These are phyloP conservation scores for Danaus chrysippus DNA, from an alignment of 2,888 invertebrate species.

Conservation along the genomic window DNA sequence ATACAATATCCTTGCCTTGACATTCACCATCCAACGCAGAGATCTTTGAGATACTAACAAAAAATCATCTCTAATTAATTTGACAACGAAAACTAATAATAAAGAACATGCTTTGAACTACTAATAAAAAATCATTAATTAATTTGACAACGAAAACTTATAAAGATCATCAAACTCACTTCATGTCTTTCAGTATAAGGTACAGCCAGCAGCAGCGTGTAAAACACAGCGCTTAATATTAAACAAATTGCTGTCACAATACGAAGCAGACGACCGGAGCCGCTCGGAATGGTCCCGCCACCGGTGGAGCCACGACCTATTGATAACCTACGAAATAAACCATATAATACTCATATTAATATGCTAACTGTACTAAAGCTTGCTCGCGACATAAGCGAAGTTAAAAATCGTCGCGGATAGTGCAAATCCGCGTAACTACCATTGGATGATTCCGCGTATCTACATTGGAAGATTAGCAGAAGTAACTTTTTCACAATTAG, in stretches of 20 bases:
- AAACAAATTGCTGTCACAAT: slow-evolving; percentile 83
- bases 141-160: slow-evolving; percentile 4
- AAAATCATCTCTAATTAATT: background rate
- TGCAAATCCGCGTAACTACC: too few species aligned
- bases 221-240: slow-evolving; percentile 83
- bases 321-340: slow-evolving; percentile 51
- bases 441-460: too few species aligned
- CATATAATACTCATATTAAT: background rate
- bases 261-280: slow-evolving; percentile 82
- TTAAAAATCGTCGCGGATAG: too few species aligned
- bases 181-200: slow-evolving; percentile 82
- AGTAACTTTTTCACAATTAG: too few species aligned
- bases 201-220: slow-evolving; percentile 82
- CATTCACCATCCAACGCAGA: too few species aligned
- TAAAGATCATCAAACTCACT: slow-evolving; percentile 41
- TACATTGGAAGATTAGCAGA: too few species aligned
- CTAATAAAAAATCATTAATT: too few species aligned
- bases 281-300: slow-evolving; percentile 64
- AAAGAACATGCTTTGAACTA: too few species aligned
- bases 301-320: slow-evolving; percentile 74
- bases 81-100: slow-evolving; percentile 3
- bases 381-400: too few species aligned
- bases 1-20: too few species aligned
- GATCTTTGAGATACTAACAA: too few species aligned
- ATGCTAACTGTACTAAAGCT: too few species aligned